Evolutionary conservation across 2,888 invertebrate species (phyloP), one percentile per base, ranked within the genome.

Genomic region (Octonoba sinensis): DNA sequence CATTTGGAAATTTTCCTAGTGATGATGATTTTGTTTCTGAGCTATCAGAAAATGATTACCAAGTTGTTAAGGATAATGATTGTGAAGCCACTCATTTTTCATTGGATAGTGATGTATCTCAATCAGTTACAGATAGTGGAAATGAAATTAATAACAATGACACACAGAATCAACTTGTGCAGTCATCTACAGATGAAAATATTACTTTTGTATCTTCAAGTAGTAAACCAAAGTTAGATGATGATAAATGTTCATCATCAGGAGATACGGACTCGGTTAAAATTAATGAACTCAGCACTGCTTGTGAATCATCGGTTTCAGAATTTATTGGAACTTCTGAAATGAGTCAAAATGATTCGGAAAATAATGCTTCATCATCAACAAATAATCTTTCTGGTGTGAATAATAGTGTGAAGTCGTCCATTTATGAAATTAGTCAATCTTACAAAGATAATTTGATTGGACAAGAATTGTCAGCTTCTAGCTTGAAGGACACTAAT

Each of bases 381-480:
- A 36, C 36, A 36, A 36, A 36, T 36, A 36, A 36, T 8, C 36
- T 36, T 36, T 8, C 36, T 36, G 8, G 36, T 36, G 6, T 36
- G 36, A 36, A 57, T 54, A n/a, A 57, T 36, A 24, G 11, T n/a
- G 6, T 24, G 24, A 44, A 66, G 16, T 20, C 64, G 46, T 70
- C 47, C 27, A 64, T 65, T 16, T 62, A 62, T 11, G 76, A 77
- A 77, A 56, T 77, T 24, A 77, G 76, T 46, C 76, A 77, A 27
- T 77, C 76, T 24, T 56, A 62, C 16, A 70, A 60, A 22, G 54
- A 64, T 36, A 36, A 36, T 36, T 36, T 36, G 36, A 36, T 2
- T 36, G 36, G 36, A 36, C 3, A 36, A 11, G 36, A 36, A 36
- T 36, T 36, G 11, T 36, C 36, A 36, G 36, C 36, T 8, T 36